These are phyloP conservation scores for Cotesia chilonis DNA, from an alignment of 1,140 invertebrate species.

Conservation along the genomic window DNA sequence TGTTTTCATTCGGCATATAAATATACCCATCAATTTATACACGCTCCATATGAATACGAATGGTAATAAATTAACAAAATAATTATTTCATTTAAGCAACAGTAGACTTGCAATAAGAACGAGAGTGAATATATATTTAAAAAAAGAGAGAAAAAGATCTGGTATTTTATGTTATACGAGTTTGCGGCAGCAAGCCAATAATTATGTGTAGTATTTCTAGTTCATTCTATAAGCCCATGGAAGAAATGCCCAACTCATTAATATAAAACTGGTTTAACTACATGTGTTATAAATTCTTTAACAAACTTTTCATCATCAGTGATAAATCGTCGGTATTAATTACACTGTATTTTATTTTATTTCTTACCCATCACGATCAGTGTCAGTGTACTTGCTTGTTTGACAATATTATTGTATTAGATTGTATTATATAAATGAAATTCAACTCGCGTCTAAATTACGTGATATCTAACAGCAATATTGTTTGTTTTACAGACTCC, in stretches of 20 bases:
- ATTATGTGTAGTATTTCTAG: slow-evolving; percentile 31
- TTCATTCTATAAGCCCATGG: slow-evolving; percentile 27
- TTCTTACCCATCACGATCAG: background rate
- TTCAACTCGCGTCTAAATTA: background rate
- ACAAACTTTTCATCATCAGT: slow-evolving; percentile 18
- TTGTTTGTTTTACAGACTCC: slow-evolving; percentile 74
- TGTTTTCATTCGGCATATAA: background rate
- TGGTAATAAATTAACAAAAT: background rate
- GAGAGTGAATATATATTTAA: slow-evolving; percentile 20
- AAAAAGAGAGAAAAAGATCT: slow-evolving; percentile 14
- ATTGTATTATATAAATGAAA: background rate
- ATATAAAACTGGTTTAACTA: slow-evolving; percentile 47
- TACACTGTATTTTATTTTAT: background rate
- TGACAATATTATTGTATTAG: too few species aligned
- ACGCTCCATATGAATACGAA: slow-evolving; percentile 6
- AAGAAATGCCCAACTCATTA: slow-evolving; percentile 50
- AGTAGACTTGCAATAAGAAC: slow-evolving; percentile 30
- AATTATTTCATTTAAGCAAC: slow-evolving; percentile 8
- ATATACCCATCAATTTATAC: background rate
- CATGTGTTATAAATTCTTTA: slow-evolving; percentile 12
- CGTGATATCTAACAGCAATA: slow-evolving; percentile 15
- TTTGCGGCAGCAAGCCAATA: slow-evolving; percentile 25
- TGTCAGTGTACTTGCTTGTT: too few species aligned
- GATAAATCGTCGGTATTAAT: slow-evolving; percentile 24
- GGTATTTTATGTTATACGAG: slow-evolving; percentile 36